Evolutionary conservation across 2,888 invertebrate genomes (phyloP), one percentile per base, ranked within the genome.

Genomic region (Ariolimax columbianus): DNA sequence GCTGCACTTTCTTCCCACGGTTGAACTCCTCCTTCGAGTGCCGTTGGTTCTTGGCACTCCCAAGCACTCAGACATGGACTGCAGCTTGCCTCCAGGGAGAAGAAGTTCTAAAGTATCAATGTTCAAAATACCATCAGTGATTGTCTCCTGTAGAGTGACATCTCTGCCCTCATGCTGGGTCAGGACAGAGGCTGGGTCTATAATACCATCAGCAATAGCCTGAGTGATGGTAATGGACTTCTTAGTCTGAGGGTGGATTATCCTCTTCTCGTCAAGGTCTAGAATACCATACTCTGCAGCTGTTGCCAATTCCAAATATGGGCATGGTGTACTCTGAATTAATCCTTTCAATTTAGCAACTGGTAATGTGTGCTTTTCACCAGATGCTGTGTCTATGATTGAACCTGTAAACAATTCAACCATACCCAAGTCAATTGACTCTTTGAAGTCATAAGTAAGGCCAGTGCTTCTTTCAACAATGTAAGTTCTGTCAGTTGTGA

Each of bases 211-310:
- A 36, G 88, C 89, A 73, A 99, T 95, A 55, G 99, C 98, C 94
- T 97, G 96, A 89, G 96, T 95, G 87, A 99, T 95, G 3, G 97
- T 97, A 77, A 99, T 95, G 95, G 98, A 97, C 72, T 95, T 85
- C 63, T 86, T 88, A 36, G 87, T 88, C 40, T 85, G 83, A 26
- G 89, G 89, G 47, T 87, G 83, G 38, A 87, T 86, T 30, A 89
- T 82, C 73, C 86, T 81, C 33, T 82, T 87, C 59, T 86, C 96
- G 94, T 97, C 97, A 0, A 96, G 96, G 94, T 98, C 97, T 75
- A 97, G 86, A 72, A 90, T 66, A 26, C 88, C 89, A 63, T 81
- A 79, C 77, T 88, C 87, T 40, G 86, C 87, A n/a, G 89, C 89
- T 59, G 86, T 66, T n/a, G 77, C 70, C 6, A 89, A 70, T 17